A percentile compares a stretch with the other conserved stretches of the same genome.
Evolutionary conservation across 2,888 invertebrate genomes (phyloP).

Genomic region (Pandemis corylana): DNA sequence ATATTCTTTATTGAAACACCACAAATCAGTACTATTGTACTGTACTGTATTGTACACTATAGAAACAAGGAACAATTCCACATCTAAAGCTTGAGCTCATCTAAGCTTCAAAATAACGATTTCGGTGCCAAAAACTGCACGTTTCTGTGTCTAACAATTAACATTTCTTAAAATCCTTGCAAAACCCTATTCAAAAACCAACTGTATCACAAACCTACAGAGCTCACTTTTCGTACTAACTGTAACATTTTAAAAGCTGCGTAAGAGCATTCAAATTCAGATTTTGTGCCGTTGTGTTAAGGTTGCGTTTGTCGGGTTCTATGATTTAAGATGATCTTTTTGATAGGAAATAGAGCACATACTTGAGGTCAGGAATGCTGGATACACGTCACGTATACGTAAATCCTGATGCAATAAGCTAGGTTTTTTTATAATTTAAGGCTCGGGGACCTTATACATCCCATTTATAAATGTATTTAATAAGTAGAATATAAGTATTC

Average conservation of each 20-base stretch:
- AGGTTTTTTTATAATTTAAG: no score
- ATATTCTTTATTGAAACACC: no score
- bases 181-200: conserved; percentile 43
- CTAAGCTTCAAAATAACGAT: conserved; percentile 38
- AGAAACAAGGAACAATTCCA: neutral
- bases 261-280: neutral
- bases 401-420: conserved; percentile 30
- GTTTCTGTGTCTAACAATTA: conserved; percentile 51
- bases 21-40: no score
- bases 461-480: no score
- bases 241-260: neutral
- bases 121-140: conserved; percentile 52
- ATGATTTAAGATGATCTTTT: conserved; percentile 46
- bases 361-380: conserved; percentile 46
- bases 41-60: no score
- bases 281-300: conserved; percentile 7
- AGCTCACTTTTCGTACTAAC: neutral
- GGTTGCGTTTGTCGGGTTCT: conserved; percentile 18
- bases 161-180: conserved; percentile 44
- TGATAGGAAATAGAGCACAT: conserved; percentile 59
- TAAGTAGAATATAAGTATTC: no score
- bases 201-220: conserved; percentile 30
- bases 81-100: conserved; percentile 16
- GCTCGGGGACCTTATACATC: no score
- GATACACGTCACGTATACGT: neutral